These are phyloP conservation scores for Microcebus jonahi DNA, from an alignment of 2,113 vertebrate genomes.

Conservation along the genomic window DNA sequence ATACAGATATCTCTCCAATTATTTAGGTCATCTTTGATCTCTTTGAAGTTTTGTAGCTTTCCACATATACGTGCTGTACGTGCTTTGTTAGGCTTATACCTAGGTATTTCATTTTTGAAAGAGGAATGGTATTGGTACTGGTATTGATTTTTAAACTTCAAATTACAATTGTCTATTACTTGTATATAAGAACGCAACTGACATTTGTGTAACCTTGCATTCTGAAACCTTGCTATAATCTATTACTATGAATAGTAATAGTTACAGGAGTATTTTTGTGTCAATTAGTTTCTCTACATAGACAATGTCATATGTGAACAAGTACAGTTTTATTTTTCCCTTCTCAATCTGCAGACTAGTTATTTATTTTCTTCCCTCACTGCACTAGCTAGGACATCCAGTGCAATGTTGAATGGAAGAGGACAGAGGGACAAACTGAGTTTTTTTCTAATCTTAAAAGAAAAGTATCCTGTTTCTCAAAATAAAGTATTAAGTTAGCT, in stretches of 20 bases:
- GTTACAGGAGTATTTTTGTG: background rate
- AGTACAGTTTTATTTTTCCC: background rate
- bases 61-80: background rate
- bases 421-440: background rate
- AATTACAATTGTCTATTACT: background rate
- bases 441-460: background rate
- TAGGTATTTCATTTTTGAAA: background rate
- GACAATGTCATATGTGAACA: background rate
- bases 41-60: background rate
- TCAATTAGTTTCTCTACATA: background rate
- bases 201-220: background rate
- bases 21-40: background rate
- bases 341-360: background rate
- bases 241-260: background rate
- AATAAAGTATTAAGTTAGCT: background rate
- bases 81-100: background rate
- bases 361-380: background rate
- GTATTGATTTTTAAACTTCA: background rate
- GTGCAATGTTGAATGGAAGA: background rate
- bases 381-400: background rate
- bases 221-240: background rate
- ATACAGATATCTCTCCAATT: background rate
- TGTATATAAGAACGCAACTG: background rate
- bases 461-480: background rate
- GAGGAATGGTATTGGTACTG: background rate